A percentile compares a stretch with the other conserved stretches of the same genome.
Evolutionary conservation across 92 coral and sea anemone genomes (phyloP).

Genomic region (Zoanthus gigantus): DNA sequence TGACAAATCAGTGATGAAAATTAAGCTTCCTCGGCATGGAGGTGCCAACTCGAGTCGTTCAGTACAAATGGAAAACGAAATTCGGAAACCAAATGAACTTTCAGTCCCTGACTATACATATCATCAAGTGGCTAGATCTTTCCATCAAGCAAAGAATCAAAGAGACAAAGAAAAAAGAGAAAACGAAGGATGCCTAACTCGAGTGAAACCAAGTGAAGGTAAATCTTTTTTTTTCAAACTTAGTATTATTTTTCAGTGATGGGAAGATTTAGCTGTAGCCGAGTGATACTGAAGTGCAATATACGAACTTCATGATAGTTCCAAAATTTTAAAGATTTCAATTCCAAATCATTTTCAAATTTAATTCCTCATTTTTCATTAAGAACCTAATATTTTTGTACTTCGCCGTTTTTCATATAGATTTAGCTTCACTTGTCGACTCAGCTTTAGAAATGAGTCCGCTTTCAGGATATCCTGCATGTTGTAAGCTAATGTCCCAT

Average conservation of each 20-base stretch:
- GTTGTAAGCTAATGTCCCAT: too few species aligned
- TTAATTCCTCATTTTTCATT: too few species aligned
- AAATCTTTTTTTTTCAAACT: not conserved
- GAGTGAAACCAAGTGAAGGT: constrained; percentile 27
- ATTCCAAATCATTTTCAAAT: too few species aligned
- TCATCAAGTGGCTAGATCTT: not conserved
- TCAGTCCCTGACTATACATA: not conserved
- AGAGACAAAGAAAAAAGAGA: not conserved
- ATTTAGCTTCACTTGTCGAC: too few species aligned
- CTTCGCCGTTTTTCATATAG: too few species aligned
- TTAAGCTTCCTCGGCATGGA: constrained; percentile 28
- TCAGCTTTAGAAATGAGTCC: too few species aligned
- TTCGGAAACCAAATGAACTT: not conserved
- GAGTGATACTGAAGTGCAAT: not conserved
- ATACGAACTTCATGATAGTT: too few species aligned
- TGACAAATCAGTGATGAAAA: constrained; percentile 43
- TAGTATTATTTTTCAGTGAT: not conserved
- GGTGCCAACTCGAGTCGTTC: not conserved
- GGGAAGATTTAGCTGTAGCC: not conserved
- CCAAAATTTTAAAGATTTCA: too few species aligned
- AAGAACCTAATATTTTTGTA: too few species aligned
- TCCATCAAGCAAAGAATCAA: not conserved
- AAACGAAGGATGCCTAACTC: not conserved
- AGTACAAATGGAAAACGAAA: not conserved
- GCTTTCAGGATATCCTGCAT: too few species aligned